Evolutionary conservation across 2,888 invertebrate genomes (phyloP), one percentile per base, ranked within the genome.

Genomic region (Drosophila neonasuta): DNA sequence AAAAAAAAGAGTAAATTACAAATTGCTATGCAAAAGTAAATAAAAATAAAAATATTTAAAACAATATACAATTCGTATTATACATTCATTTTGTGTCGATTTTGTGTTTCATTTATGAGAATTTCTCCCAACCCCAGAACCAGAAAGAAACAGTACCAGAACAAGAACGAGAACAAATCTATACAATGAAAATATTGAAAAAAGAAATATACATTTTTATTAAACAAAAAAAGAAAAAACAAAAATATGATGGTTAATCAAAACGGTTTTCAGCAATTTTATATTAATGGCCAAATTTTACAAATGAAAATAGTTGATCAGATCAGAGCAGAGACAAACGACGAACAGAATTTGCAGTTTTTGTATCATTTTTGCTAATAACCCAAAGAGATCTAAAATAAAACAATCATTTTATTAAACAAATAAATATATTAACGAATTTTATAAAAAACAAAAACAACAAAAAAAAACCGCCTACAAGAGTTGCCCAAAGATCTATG

Each of bases 271-370:
- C 83, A 83, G 60, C 76, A 82, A 79, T 73, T 81, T 79, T 86
- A 76, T 76, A 85, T 78, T 85, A 78, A 85, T 62, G 86, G 83
- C 83, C 83, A 83, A 83, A 87, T 85, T 83, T 87, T 83, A 87
- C 83, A 87, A 68, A 65, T 57, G 11, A 65, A 67, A 71, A 64
- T 57, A 71, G 63, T 64, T 64, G 49, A 68, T 48, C 48, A 57
- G 10, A 48, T 48, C 57, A 29, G 50, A 58, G 48, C 52, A 50
- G 55, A 34, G 32, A 36, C 5, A 13, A 13, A 55, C 50, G 71
- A 29, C 39, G 42, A 17, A 52, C 32, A 69, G 62, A 59, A 46
- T 74, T 68, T 74, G 51, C 55, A 57, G 44, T 64, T 48, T 79
- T 87, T 80, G 70, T 87, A 83, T 74, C 29, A 79, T 75, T 83